A percentile compares a stretch with the other conserved stretches of the same genome.
Conservation (phyloP, 2,113 vertebrate species). For the Meriones unguiculatus region DNA sequence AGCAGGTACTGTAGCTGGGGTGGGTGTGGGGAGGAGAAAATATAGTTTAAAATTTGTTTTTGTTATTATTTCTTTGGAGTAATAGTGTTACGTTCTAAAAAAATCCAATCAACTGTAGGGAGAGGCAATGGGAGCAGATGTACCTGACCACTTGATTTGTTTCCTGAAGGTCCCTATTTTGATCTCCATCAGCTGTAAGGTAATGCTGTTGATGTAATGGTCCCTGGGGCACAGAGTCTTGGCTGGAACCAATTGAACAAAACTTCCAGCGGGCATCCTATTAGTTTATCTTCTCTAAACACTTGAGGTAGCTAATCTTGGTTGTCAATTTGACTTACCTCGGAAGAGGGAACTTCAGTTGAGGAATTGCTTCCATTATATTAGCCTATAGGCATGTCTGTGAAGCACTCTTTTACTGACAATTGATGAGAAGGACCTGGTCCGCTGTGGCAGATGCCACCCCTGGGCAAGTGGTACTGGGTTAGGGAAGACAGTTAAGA, state of each 20-base stretch:
- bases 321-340: neutral
- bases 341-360: neutral
- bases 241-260: conserved; percentile 80
- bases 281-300: conserved; percentile 76
- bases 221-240: conserved; percentile 67
- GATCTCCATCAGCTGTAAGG: conserved; percentile 74
- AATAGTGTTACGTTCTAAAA: neutral
- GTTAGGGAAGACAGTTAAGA: neutral
- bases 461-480: neutral
- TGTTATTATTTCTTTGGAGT: conserved; percentile 70
- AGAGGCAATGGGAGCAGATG: neutral
- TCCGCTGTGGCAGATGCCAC: neutral
- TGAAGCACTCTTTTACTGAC: neutral
- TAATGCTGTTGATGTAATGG: conserved; percentile 80
- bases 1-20: conserved; percentile 69
- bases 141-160: conserved; percentile 77
- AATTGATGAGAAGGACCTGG: neutral
- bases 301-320: neutral
- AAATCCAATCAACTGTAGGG: conserved; percentile 28
- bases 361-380: neutral
- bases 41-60: neutral
- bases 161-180: conserved; percentile 76
- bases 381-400: neutral
- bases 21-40: neutral
- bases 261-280: conserved; percentile 79